These are phyloP conservation scores for Galago senegalensis DNA, from an alignment of 2,797 vertebrate genomes.

Conservation along the genomic window DNA sequence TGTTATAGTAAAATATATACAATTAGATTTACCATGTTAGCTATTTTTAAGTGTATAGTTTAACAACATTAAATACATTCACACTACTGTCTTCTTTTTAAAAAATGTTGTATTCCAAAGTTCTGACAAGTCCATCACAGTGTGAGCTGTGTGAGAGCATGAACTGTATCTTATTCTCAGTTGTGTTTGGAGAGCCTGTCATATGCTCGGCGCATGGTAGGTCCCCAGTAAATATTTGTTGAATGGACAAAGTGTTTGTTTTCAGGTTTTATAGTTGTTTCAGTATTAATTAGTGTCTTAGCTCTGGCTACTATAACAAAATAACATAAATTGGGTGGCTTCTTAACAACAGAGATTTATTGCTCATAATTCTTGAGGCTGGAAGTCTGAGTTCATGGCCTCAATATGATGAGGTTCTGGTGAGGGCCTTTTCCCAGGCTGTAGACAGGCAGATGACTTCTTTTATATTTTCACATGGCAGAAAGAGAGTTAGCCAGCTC, in stretches of 20 bases:
- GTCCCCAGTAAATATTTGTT: neutral
- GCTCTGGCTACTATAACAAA: neutral
- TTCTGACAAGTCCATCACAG: neutral
- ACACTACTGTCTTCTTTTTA: neutral
- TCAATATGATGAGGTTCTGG: neutral
- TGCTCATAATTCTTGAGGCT: neutral
- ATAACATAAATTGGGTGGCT: neutral
- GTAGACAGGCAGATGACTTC: neutral
- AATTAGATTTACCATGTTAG: neutral
- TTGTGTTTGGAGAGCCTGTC: neutral
- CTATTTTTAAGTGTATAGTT: neutral
- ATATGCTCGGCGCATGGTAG: neutral
- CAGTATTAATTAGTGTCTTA: neutral
- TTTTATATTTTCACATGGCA: neutral
- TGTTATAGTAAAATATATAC: neutral
- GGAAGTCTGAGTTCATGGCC: neutral
- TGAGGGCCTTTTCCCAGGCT: neutral
- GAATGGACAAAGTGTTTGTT: slow-evolving; percentile 41
- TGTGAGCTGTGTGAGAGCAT: neutral
- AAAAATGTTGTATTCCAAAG: neutral
- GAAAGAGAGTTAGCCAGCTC: neutral
- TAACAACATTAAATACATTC: neutral
- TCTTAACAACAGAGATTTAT: neutral
- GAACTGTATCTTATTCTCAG: neutral
- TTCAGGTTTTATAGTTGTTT: slow-evolving; percentile 50